Conservation (phyloP, 2,113 vertebrate species). For the Terrapene triunguis region DNA sequence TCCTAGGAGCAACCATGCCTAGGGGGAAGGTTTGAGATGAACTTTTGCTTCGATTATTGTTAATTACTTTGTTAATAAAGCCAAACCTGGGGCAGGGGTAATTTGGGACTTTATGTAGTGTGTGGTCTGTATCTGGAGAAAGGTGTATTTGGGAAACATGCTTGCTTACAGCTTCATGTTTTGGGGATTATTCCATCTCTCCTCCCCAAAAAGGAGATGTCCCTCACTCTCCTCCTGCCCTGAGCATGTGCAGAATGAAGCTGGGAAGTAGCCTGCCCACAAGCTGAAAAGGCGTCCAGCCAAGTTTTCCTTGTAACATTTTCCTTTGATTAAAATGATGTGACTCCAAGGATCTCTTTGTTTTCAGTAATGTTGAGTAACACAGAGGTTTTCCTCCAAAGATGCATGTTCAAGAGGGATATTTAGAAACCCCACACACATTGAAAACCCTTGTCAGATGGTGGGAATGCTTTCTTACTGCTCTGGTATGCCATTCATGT, state of each 20-base stretch:
- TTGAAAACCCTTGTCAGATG: background rate
- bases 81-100: background rate
- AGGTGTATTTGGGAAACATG: background rate
- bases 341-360: background rate
- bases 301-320: background rate
- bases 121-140: background rate
- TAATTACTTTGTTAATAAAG: background rate
- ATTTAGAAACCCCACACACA: background rate
- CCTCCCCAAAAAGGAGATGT: background rate
- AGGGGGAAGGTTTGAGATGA: background rate
- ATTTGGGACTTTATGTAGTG: background rate
- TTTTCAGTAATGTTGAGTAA: background rate
- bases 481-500: constrained; percentile 33
- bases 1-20: background rate
- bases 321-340: background rate
- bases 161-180: background rate
- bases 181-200: fast-evolving
- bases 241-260: background rate
- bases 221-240: background rate
- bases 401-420: background rate
- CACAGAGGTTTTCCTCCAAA: background rate
- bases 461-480: background rate
- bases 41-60: background rate
- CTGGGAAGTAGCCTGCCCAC: background rate
- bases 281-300: fast-evolving